These are phyloP conservation scores for Microchrysa polita DNA, from an alignment of 2,888 invertebrate species.

Conservation along the genomic window DNA sequence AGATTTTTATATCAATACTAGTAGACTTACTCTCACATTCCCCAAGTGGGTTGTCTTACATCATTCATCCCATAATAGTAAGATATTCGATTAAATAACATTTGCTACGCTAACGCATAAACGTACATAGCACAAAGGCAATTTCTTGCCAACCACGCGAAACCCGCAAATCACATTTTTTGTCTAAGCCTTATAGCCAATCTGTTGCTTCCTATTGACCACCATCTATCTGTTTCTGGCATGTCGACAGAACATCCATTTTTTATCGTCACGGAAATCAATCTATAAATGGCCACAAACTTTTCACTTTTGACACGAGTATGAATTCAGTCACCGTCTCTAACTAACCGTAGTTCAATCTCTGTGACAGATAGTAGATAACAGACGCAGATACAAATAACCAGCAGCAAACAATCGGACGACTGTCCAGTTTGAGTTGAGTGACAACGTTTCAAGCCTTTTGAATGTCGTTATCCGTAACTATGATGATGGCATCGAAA, in stretches of 20 bases:
- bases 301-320: slow-evolving; percentile 39
- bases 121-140: too few relatives aligned
- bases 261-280: slow-evolving; percentile 16
- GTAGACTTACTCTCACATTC: too few relatives aligned
- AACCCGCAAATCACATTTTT: slow-evolving; percentile 25
- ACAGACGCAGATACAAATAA: background rate
- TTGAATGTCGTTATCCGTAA: slow-evolving; percentile 30
- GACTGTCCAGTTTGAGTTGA: slow-evolving; percentile 10
- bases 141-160: background rate
- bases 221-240: background rate
- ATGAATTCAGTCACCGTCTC: background rate
- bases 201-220: slow-evolving; percentile 17
- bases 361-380: background rate
- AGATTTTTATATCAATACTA: too few relatives aligned
- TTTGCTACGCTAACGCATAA: too few relatives aligned
- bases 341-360: background rate
- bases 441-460: slow-evolving; percentile 15
- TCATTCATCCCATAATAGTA: too few relatives aligned
- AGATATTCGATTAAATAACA: too few relatives aligned
- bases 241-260: background rate
- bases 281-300: slow-evolving; percentile 41
- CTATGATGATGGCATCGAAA: slow-evolving; percentile 23
- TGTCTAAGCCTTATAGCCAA: slow-evolving; percentile 13
- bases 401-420: slow-evolving; percentile 11
- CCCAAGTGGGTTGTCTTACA: too few relatives aligned